Base-by-base conservation (phyloP, 2,888 invertebrate genomes). In the Ypsolopha scabrella region DNA sequence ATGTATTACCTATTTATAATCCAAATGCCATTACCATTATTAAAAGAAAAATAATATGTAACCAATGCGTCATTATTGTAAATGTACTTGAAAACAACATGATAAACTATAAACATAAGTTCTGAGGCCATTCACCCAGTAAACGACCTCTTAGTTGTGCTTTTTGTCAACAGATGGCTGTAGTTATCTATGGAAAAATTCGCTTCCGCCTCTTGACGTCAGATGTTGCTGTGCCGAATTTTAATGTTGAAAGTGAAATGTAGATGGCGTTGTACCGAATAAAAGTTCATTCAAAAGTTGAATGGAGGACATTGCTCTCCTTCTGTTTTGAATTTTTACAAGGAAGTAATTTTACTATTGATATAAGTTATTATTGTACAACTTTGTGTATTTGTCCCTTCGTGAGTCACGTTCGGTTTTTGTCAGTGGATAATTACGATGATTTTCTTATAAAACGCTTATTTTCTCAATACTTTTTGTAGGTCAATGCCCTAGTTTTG, bases 131-230 rank as follows among this genome's bases (percentile, higher is more conserved):
- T 73, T 74, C 68, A 70, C 64, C 80, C 71, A 76, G 77, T 68
- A 58, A 58, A 68, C 79, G 82, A 83, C 79, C 82, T 72, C 2
- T 77, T 80, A 62, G 77, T 82, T 56, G 65, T 6, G 54, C 83
- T 60, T 57, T 55, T 68, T 54, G 59, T 41, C 56, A 54, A 61
- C 55, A 83, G 77, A 69, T 72, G 70, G 69, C 72, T 53, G 39
- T 10, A 38, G 39, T 38, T n/a, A 41, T 11, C 1, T 58, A 37
- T 54, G 50, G 57, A 53, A 55, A n/a, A 52, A 52, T 53, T 53
- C 14, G 50, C 10, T 53, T 41, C 41, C n/a, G 38, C 7, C n/a
- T 10, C 39, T n/a, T 9, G 41, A 33, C 34, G n/a, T 33, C 39
- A 48, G 48, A 48, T 48, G 41, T 7, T 11, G 41, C 39, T 14